A percentile compares a stretch with the other conserved stretches of the same genome.
phyloP scores from a whole-genome alignment of 2,888 invertebrate genomes.

The Metellina segmentata region DNA sequence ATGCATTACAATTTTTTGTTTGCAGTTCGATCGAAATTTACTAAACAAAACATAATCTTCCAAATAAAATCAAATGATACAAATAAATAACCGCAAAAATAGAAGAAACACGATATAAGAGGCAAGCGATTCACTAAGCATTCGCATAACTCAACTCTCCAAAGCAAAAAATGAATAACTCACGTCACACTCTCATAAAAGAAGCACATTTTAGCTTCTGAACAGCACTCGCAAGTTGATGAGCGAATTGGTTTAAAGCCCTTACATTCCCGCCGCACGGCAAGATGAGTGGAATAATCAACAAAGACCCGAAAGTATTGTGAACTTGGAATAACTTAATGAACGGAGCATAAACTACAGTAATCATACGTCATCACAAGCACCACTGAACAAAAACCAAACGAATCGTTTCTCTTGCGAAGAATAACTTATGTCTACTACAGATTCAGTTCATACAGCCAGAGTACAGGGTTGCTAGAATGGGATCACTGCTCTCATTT shows the following conservation, averaged over 20 bases:
- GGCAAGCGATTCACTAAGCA: neutral
- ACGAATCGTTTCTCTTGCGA: neutral
- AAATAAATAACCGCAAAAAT: neutral
- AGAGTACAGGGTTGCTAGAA: constrained; percentile 12
- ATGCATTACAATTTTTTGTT: no score
- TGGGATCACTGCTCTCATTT: constrained; percentile 1
- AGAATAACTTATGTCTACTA: no score
- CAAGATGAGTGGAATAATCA: neutral
- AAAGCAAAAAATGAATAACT: constrained; percentile 43
- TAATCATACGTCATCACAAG: constrained; percentile 40
- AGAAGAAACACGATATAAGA: neutral
- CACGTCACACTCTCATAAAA: constrained; percentile 48
- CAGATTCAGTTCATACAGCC: neutral
- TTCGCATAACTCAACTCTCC: neutral
- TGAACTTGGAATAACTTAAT: constrained; percentile 2
- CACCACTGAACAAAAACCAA: constrained; percentile 19
- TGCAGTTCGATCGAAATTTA: no score
- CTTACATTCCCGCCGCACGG: constrained; percentile 27
- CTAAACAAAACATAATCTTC: no score
- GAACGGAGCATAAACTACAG: constrained; percentile 11
- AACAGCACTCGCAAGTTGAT: neutral
- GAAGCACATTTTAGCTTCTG: constrained; percentile 50
- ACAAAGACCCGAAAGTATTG: neutral
- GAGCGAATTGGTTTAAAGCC: neutral
- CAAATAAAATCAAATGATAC: no score